A percentile compares a stretch with the other conserved stretches of the same genome.
phyloP scores from a whole-genome alignment of 2,797 vertebrate species.

The Cynodonichthys magdalenae region DNA sequence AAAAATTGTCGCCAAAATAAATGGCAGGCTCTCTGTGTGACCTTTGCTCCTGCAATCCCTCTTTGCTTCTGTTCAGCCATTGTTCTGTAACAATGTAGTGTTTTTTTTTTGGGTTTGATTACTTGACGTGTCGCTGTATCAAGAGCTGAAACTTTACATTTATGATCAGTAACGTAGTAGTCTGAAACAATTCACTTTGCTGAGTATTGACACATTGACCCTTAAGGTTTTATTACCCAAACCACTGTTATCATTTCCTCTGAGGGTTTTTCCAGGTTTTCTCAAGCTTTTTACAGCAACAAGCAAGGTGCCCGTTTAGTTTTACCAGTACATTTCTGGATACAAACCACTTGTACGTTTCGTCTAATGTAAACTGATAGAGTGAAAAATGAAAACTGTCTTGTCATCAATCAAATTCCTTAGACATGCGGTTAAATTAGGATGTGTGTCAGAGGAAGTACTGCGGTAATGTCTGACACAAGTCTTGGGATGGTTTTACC shows the following conservation, averaged over 20 bases:
- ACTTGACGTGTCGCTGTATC: not conserved
- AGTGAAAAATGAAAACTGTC: too few relatives aligned
- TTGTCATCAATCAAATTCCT: too few relatives aligned
- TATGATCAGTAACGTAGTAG: conserved; percentile 5
- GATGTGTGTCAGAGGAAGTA: not conserved
- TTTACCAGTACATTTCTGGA: not conserved
- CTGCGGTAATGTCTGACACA: not conserved
- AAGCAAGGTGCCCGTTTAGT: not conserved
- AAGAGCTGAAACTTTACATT: conserved; percentile 18
- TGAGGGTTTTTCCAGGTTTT: conserved; percentile 37
- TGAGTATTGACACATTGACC: conserved; percentile 21
- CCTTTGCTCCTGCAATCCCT: conserved; percentile 59
- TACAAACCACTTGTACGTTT: conserved; percentile 24
- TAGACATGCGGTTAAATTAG: conserved; percentile 6
- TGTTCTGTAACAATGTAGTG: conserved; percentile 58
- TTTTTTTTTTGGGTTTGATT: conserved; percentile 32
- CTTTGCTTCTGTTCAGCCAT: conserved; percentile 36
- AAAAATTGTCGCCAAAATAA: conserved; percentile 23
- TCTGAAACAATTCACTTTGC: conserved; percentile 19
- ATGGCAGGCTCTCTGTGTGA: conserved; percentile 34
- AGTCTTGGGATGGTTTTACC: not conserved
- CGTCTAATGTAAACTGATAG: not conserved
- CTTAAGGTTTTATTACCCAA: conserved; percentile 50
- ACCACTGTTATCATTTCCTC: conserved; percentile 65
- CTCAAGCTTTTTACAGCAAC: conserved; percentile 17